These are phyloP conservation scores for Helogale parvula DNA, from an alignment of 2,113 vertebrate species.

Conservation along the genomic window DNA sequence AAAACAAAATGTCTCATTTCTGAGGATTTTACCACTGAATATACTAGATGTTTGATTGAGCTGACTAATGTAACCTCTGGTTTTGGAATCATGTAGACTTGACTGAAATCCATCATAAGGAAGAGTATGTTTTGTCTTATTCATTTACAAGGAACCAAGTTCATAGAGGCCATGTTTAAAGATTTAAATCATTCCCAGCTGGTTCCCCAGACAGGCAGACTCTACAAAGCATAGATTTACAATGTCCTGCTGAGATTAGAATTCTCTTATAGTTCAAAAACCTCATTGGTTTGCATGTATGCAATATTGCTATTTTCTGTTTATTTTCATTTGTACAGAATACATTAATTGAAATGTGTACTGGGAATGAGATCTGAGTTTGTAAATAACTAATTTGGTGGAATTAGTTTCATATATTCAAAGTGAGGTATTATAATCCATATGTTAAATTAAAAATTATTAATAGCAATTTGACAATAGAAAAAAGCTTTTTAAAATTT, in stretches of 20 bases:
- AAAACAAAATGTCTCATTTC: neutral
- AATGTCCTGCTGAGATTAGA: neutral
- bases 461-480: neutral
- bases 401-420: neutral
- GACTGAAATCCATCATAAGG: constrained; percentile 18
- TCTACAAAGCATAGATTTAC: constrained; percentile 19
- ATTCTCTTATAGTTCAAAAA: constrained; percentile 34
- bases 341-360: neutral
- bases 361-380: neutral
- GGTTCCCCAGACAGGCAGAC: neutral
- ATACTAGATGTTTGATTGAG: neutral
- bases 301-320: neutral
- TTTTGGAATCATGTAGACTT: constrained; percentile 6
- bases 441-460: neutral
- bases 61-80: neutral
- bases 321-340: neutral
- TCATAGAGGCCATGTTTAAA: neutral
- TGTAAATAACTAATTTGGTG: neutral
- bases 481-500: neutral
- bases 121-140: constrained; percentile 38
- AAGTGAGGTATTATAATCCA: neutral
- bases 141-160: neutral
- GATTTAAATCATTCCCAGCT: neutral
- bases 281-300: neutral
- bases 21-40: neutral